A percentile compares a stretch with the other conserved stretches of the same genome.
Conservation (phyloP, 2,113 vertebrate genomes). For the Orycteropus afer region DNA sequence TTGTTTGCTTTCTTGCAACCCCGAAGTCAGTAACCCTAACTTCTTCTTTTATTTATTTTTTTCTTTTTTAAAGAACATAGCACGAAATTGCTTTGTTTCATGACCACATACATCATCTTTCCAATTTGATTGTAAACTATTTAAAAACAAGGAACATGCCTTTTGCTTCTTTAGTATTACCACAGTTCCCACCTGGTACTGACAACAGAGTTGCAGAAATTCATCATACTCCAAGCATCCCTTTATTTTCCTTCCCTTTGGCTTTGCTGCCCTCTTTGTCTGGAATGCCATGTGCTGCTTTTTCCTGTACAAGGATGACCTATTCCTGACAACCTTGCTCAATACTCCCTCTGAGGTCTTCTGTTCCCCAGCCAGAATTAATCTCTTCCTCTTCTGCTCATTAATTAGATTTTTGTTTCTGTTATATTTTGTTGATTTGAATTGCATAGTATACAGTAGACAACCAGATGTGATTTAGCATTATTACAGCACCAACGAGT, state of each 20-base stretch:
- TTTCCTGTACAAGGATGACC: neutral
- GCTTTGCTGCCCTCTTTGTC: neutral
- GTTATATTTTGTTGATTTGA: neutral
- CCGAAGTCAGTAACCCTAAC: neutral
- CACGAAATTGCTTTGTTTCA: neutral
- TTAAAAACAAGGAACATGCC: neutral
- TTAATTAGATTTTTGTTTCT: neutral
- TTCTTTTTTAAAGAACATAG: neutral
- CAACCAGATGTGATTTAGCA: neutral
- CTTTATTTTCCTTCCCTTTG: neutral
- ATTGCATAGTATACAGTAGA: neutral
- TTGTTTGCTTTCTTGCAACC: neutral
- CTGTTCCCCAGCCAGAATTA: neutral
- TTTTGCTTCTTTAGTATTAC: neutral
- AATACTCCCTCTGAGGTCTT: neutral
- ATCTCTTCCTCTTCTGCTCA: neutral
- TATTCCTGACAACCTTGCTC: neutral
- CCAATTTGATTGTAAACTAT: neutral
- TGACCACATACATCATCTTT: neutral
- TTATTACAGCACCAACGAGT: neutral
- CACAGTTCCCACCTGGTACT: neutral
- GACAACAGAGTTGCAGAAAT: neutral
- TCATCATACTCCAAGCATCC: neutral
- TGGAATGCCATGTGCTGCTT: neutral
- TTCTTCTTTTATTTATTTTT: neutral